These are phyloP conservation scores for Drosophila tropicalis DNA, from an alignment of 1,140 invertebrate genomes.

Conservation along the genomic window DNA sequence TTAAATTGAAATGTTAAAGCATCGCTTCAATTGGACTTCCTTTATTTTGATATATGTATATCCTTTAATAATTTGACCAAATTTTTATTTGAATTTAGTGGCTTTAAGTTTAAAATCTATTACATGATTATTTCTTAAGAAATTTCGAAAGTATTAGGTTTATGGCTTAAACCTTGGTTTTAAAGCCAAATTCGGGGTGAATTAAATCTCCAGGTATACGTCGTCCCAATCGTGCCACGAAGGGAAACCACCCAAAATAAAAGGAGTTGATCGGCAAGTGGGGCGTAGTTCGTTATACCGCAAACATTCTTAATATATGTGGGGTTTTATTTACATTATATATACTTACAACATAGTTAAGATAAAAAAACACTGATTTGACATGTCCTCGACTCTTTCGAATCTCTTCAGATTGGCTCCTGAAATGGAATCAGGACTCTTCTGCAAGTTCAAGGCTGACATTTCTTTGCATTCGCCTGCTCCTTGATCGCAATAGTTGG, in stretches of 20 bases:
- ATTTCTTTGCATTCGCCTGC: neutral
- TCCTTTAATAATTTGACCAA: too few relatives aligned
- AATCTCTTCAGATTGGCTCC: constrained; percentile 30
- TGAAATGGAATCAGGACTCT: neutral
- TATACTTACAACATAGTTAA: neutral
- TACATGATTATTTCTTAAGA: too few relatives aligned
- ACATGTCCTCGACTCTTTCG: constrained; percentile 46
- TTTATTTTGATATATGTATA: too few relatives aligned
- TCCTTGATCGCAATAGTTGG: constrained; percentile 57
- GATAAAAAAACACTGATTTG: neutral
- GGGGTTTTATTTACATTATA: too few relatives aligned
- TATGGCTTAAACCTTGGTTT: too few relatives aligned
- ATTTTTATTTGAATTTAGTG: too few relatives aligned
- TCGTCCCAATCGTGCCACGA: constrained; percentile 79
- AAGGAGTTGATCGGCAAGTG: constrained; percentile 44
- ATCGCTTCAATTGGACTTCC: too few relatives aligned
- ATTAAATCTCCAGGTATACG: constrained; percentile 54
- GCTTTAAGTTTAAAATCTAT: too few relatives aligned
- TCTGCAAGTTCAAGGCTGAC: constrained; percentile 39
- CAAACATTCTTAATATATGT: constrained; percentile 51
- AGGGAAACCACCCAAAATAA: constrained; percentile 82
- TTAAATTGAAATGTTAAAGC: too few relatives aligned
- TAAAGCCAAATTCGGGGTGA: constrained; percentile 60
- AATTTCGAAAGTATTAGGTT: too few relatives aligned
- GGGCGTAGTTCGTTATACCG: constrained; percentile 49